phyloP scores from a whole-genome alignment of 1,140 invertebrate genomes.

The Acromyrmex charruanus region DNA sequence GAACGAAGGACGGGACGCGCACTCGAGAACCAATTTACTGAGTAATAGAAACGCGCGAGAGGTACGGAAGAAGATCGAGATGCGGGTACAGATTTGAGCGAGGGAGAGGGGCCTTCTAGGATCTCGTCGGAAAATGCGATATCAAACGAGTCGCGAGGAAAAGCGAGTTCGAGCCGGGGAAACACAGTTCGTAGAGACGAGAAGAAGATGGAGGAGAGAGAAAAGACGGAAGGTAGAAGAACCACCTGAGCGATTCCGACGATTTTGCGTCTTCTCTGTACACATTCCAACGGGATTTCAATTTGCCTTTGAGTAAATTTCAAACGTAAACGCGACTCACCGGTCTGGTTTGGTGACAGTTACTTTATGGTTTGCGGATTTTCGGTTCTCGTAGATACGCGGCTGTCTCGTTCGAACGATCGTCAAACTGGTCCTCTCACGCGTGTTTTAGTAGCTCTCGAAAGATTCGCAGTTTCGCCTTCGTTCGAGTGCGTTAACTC shows the following conservation, averaged over 20 bases:
- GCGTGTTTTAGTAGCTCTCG: background rate
- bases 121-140: slow-evolving; percentile 63
- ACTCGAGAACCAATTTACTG: slow-evolving; percentile 69
- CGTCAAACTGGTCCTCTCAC: background rate
- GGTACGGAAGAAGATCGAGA: slow-evolving; percentile 4
- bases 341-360: background rate
- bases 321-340: slow-evolving; percentile 28
- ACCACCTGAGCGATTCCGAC: slow-evolving; percentile 59
- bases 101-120: background rate
- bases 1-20: slow-evolving; percentile 15
- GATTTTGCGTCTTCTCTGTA: slow-evolving; percentile 63
- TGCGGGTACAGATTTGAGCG: slow-evolving; percentile 34
- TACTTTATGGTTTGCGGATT: slow-evolving; percentile 4
- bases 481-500: slow-evolving; percentile 37
- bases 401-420: background rate
- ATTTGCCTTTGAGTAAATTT: slow-evolving; percentile 59
- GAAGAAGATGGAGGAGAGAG: background rate
- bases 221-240: slow-evolving; percentile 15
- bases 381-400: background rate
- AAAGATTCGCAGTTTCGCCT: background rate
- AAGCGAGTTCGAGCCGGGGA: background rate
- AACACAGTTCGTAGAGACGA: slow-evolving; percentile 42
- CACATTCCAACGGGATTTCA: slow-evolving; percentile 40
- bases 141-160: slow-evolving; percentile 58
- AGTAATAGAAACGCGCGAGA: slow-evolving; percentile 68